Base-by-base conservation (phyloP, 1,140 invertebrate genomes). In the Atta texana region DNA sequence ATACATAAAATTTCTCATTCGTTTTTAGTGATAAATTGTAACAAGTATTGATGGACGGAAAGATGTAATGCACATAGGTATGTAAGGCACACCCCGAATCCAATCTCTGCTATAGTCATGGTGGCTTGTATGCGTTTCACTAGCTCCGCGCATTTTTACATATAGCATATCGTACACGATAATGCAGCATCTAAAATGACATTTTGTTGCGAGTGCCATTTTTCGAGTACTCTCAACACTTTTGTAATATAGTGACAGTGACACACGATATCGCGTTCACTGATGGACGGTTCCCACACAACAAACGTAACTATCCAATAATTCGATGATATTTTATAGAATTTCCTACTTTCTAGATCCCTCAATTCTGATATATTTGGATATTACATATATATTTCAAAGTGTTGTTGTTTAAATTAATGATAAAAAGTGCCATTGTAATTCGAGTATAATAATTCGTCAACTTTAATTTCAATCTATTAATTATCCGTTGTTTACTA, bases 31-130 rank as follows among this genome's bases (percentile, higher is more conserved):
- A n/a, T 77, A 77, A 68, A 24, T 80, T 39, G n/a, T 57, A 51
- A 34, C 44, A 44, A 61, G 21, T 18, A n/a, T 4, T 53, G 2
- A 5, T 51, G 12, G 12, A 12, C 18, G n/a, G 28, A 66, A 14
- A 7, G 14, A 12, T 14, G 31, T 24, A 55, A 77, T 51, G 4
- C n/a, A 44, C 3, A 10, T 21, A 76, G 34, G n/a, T 81, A 34
- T 44, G 21, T 21, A 44, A 59, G 12, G 7, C 69, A 34, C 14
- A 84, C 55, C 63, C 24, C 8, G 6, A 78, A 44, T 18, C 53
- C 24, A 75, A 61, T n/a, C 55, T 84, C 49, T 34, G 28, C 55
- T 84, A 75, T 57, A 28, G 24, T n/a, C 55, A n/a, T 84, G 80
- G 68, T 39, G 31, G 18, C 1, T 16, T 8, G 34, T 34, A 18